These are phyloP conservation scores for Ennomos quercinarius DNA, from an alignment of 2,888 invertebrate species.

Conservation along the genomic window DNA sequence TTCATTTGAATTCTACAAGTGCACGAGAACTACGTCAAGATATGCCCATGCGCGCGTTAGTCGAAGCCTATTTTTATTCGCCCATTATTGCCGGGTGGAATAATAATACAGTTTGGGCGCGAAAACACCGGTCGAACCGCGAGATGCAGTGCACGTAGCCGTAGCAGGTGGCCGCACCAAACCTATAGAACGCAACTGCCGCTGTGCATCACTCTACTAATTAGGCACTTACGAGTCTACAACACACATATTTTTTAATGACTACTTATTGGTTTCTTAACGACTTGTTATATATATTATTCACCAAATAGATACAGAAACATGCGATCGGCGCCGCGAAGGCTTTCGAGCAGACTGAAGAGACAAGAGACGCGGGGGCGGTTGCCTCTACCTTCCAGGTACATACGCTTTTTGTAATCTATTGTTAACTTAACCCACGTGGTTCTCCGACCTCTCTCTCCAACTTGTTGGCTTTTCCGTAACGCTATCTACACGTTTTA, in stretches of 20 bases:
- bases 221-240: constrained; percentile 45
- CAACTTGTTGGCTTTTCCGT: constrained; percentile 43
- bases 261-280: constrained; percentile 34
- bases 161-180: constrained; percentile 63
- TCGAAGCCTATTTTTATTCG: constrained; percentile 41
- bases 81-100: constrained; percentile 34
- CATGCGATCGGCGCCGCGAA: constrained; percentile 59
- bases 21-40: constrained; percentile 52
- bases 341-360: constrained; percentile 70
- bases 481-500: constrained; percentile 54
- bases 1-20: constrained; percentile 68
- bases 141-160: constrained; percentile 32
- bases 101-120: constrained; percentile 63
- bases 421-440: constrained; percentile 82
- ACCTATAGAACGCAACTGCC: constrained; percentile 53
- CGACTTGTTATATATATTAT: constrained; percentile 30
- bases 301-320: constrained; percentile 32
- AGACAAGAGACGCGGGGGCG: constrained; percentile 62
- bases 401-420: constrained; percentile 74
- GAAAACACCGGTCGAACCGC: constrained; percentile 63
- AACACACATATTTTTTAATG: constrained; percentile 52
- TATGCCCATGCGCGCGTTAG: constrained; percentile 53
- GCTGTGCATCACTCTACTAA: constrained; percentile 53
- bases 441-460: constrained; percentile 66
- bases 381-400: constrained; percentile 76